Conservation (phyloP, 2,888 invertebrate species). For the Leucophenga montana region DNA sequence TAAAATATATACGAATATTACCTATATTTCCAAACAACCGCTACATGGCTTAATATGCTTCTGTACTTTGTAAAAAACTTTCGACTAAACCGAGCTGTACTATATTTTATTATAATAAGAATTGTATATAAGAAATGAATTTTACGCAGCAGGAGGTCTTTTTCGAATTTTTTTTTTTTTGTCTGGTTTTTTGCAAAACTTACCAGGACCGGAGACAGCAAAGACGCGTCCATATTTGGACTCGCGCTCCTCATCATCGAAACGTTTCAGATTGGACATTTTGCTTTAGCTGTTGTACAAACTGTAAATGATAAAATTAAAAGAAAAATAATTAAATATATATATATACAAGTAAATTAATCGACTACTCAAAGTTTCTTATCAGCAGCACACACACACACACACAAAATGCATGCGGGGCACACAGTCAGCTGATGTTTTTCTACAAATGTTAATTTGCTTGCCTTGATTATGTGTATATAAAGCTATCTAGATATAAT, state of each 20-base stretch:
- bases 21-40: no score
- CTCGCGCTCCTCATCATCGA: constrained; percentile 90
- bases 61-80: no score
- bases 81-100: no score
- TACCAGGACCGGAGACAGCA: constrained; percentile 98
- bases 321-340: constrained; percentile 10
- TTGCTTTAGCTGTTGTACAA: constrained; percentile 52
- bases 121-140: no score
- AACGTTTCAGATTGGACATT: constrained; percentile 82
- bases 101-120: no score
- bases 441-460: background rate
- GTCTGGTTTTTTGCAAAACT: constrained; percentile 40
- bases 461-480: background rate
- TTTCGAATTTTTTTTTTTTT: no score
- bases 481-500: background rate
- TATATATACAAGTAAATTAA: background rate
- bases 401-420: background rate
- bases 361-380: constrained; percentile 38
- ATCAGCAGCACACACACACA: constrained; percentile 26
- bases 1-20: no score
- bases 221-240: constrained; percentile 93
- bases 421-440: constrained; percentile 46
- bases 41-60: no score
- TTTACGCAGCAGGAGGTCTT: no score
- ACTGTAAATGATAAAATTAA: constrained; percentile 42